Evolutionary conservation across 2,113 vertebrate genomes (phyloP).

Genomic region (Nyctibius bracteatus): DNA sequence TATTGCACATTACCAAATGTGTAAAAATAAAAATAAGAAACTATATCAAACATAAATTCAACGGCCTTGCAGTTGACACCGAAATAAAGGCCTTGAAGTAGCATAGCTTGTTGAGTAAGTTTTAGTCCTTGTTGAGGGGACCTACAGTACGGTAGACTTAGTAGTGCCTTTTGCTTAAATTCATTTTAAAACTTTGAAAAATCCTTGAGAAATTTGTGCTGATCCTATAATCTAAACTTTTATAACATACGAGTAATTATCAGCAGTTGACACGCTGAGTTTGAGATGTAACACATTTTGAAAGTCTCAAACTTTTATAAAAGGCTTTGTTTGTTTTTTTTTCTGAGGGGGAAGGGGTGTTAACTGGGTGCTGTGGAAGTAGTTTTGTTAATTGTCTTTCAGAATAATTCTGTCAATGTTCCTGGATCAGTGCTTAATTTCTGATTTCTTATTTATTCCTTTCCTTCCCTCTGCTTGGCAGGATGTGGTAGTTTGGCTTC

Average conservation of each 20-base stretch:
- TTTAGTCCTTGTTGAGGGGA: conserved; percentile 31
- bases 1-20: neutral
- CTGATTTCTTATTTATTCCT: conserved; percentile 20
- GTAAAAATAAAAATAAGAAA: neutral
- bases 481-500: conserved; percentile 54
- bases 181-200: conserved; percentile 50
- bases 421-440: conserved; percentile 78
- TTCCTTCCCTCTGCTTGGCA: conserved; percentile 69
- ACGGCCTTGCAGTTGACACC: neutral
- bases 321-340: neutral
- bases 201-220: conserved; percentile 72
- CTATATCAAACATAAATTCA: neutral
- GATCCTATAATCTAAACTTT: conserved; percentile 59
- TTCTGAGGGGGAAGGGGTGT: neutral
- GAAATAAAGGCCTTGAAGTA: neutral
- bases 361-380: neutral
- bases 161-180: conserved; percentile 43
- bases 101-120: neutral
- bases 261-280: neutral
- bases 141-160: conserved; percentile 69
- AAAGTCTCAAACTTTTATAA: neutral
- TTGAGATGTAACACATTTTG: neutral
- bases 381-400: neutral
- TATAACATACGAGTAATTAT: neutral
- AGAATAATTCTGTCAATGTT: neutral